Evolutionary conservation across 2,888 invertebrate genomes (phyloP), one percentile per base, ranked within the genome.

Genomic region (Cheilosia impressa): DNA sequence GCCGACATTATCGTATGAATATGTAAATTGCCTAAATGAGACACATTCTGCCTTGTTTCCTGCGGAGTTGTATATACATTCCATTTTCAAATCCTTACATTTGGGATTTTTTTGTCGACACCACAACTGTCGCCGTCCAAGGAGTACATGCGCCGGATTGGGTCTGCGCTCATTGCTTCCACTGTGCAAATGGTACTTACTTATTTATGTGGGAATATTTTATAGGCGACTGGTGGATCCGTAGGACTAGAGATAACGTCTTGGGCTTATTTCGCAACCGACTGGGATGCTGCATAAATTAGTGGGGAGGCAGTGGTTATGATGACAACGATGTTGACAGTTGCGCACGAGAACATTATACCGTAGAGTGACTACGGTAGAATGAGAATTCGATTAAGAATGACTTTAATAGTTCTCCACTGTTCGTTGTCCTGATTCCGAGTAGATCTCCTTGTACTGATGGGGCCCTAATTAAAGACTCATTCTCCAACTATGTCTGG

Each of bases 181-280:
- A 53, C 34, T 55, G n/a, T 62, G 41, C 68, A 13, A 60, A 47
- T 27, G 38, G 43, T 66, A 45, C 53, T 60, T 55, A 71, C 58
- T 82, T 82, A 82, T 82, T 82, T 82, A 82, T 82, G 81, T 69
- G 77, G 52, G 76, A 69, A 65, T 77, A 82, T 63, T 82, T 82
- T 77, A 69, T 82, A 58, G 63, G 45, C 63, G 19, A 57, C 76
- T 76, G 53, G 47, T 47, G 41, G 10, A 50, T 60, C 55, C 62
- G 52, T 15, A 63, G 45, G 17, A 58, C 73, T 65, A 58, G 52
- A 47, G 38, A 52, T 38, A 80, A 50, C 66, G 71, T 82, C 77
- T 77, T 38, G 77, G 69, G 69, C 63, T 82, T 82, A 71, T 82
- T 82, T 71, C 77, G 50, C 77, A 53, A 71, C 55, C 69, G 69